phyloP scores from a whole-genome alignment of 2,113 vertebrate genomes.

The Typhlomys cinereus region DNA sequence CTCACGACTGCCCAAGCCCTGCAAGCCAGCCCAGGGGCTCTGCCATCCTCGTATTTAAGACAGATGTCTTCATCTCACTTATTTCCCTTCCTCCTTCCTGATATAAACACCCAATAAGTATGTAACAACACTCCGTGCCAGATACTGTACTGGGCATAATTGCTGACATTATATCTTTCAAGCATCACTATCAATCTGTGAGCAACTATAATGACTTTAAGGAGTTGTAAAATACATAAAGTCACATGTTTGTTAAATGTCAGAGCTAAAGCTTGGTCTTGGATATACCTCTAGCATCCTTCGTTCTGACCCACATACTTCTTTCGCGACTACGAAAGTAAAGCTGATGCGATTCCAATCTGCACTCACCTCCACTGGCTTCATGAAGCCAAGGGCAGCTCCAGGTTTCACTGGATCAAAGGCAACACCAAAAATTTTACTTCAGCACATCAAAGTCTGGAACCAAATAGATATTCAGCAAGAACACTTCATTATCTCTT shows the following conservation, averaged over 20 bases:
- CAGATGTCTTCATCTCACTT: background rate
- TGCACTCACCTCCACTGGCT: background rate
- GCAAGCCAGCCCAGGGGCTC: background rate
- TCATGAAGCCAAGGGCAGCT: background rate
- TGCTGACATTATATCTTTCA: background rate
- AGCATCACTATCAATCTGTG: background rate
- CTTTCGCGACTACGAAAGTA: background rate
- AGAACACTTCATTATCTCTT: conserved; percentile 68
- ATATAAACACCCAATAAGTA: background rate
- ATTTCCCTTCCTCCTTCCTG: background rate
- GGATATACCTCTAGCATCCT: background rate
- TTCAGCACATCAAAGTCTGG: conserved; percentile 68
- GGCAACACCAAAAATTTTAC: conserved; percentile 49
- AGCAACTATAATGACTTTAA: background rate
- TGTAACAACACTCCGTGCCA: background rate
- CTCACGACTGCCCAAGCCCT: background rate
- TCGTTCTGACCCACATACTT: background rate
- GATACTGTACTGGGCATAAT: background rate
- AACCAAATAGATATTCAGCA: conserved; percentile 57
- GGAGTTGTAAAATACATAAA: background rate
- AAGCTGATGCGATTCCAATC: background rate
- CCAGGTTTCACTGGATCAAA: conserved; percentile 61
- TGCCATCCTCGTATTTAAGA: background rate
- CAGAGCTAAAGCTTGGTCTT: background rate
- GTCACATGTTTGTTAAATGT: background rate